Base-by-base conservation (phyloP, 2,113 vertebrate genomes). In the Pygoscelis adeliae region DNA sequence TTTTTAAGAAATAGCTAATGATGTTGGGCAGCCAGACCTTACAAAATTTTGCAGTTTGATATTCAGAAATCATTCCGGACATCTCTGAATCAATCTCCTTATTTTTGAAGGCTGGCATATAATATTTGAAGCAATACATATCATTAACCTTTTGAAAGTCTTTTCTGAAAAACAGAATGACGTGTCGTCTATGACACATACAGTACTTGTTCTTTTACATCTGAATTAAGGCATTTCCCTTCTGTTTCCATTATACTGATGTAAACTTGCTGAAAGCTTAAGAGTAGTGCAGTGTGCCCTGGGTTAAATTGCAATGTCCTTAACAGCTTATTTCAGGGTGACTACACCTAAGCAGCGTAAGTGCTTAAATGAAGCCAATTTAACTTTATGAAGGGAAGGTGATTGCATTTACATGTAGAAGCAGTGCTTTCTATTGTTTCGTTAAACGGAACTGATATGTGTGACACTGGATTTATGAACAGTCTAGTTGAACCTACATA, bases 61-160 rank as follows among this genome's bases (percentile, higher is more conserved):
- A 95, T 52, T 93, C 78, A 93, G 73, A 85, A 76, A 59, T 47
- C 58, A 69, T 83, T 73, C 63, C 42, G 86, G 87, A 81, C 27
- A 71, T 36, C 66, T 83, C 53, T 13, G 67, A 65, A 89, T 83
- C 89, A 65, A 66, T 81, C 67, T 77, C 76, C 49, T 89, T 80
- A 80, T 58, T 88, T 91, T 27, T 85, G 26, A 91, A 91, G 81
- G 25, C 62, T 93, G 83, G 70, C 73, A 71, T 80, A 76, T 47
- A 82, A 82, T 89, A 95, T 52, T n/a, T 90, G 81, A 97, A 81
- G 65, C 69, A 85, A 63, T 72, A 58, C 2, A 2, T 73, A 36
- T 52, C 73, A 91, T 89, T 87, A 90, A 89, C 90, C 92, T 95
- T 95, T 93, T 52, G 19, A 22, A 90, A 93, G 70, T 27, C 65